A percentile compares a stretch with the other conserved stretches of the same genome.
Conservation (phyloP, 1,140 invertebrate species). For the Procambarus clarkii region DNA sequence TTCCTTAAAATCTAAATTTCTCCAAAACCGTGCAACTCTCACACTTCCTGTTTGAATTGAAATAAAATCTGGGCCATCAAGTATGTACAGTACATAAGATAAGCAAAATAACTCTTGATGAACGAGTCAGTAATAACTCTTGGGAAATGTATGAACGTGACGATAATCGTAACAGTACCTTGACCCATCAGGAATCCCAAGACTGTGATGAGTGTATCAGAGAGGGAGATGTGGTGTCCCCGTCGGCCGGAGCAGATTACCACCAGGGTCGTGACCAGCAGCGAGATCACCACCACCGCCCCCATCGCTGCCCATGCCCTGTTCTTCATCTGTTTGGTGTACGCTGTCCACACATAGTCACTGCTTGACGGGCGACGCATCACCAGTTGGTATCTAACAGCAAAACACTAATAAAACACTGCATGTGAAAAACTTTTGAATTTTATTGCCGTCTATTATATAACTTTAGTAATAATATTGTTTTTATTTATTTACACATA, state of each 20-base stretch:
- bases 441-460: no score
- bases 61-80: no score
- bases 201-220: not conserved
- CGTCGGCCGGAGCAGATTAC: not conserved
- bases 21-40: no score
- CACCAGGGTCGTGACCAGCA: not conserved
- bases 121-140: no score
- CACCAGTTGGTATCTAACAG: slow-evolving; percentile 16
- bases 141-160: no score
- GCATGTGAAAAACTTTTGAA: no score
- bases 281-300: not conserved
- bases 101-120: no score
- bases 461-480: no score
- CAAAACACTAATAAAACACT: not conserved
- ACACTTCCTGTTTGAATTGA: no score
- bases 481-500: no score
- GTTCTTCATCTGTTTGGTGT: not conserved
- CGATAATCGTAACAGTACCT: not conserved
- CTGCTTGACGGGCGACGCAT: slow-evolving; percentile 1
- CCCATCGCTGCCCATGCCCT: not conserved
- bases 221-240: not conserved
- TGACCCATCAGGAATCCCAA: slow-evolving; percentile 6
- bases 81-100: no score
- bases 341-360: slow-evolving; percentile 16
- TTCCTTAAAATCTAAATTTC: no score